Evolutionary conservation across 64 coral and sea anemone species (phyloP).

Genomic region (Exaiptasia diaphana): DNA sequence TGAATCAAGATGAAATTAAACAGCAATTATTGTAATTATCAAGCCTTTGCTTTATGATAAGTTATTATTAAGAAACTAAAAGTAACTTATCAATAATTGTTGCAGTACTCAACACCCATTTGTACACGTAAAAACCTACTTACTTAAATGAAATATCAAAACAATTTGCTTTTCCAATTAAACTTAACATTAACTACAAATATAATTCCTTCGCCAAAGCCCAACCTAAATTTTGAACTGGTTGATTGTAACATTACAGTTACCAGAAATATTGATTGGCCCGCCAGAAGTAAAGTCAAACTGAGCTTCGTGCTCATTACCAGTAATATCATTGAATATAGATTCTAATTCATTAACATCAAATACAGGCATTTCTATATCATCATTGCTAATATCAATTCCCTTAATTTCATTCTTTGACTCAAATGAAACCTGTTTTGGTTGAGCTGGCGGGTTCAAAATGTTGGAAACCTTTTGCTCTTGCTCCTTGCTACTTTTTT

Average conservation of each 20-base stretch:
- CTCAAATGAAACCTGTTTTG: too few species aligned
- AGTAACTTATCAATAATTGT: not conserved
- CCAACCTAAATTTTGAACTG: not conserved
- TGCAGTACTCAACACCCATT: too few species aligned
- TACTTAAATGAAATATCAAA: too few species aligned
- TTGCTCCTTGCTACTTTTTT: slow-evolving; percentile 23
- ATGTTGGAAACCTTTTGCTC: slow-evolving; percentile 8
- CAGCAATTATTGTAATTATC: not conserved
- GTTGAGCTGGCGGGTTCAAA: not conserved
- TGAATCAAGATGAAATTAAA: not conserved
- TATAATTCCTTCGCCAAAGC: not conserved
- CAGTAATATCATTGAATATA: slow-evolving; percentile 13
- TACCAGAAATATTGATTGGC: not conserved
- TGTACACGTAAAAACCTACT: too few species aligned
- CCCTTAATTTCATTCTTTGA: not conserved
- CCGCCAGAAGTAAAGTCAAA: not conserved
- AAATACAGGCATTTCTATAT: not conserved
- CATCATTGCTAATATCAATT: not conserved
- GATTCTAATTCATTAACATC: not conserved
- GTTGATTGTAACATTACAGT: slow-evolving; percentile 13
- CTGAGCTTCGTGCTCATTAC: not conserved
- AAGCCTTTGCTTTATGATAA: not conserved
- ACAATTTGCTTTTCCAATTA: too few species aligned
- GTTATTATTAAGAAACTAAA: not conserved
- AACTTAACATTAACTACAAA: not conserved